A percentile compares a stretch with the other conserved stretches of the same genome.
phyloP scores from a whole-genome alignment of 2,797 vertebrate species.

The Gymnothorax javanicus region DNA sequence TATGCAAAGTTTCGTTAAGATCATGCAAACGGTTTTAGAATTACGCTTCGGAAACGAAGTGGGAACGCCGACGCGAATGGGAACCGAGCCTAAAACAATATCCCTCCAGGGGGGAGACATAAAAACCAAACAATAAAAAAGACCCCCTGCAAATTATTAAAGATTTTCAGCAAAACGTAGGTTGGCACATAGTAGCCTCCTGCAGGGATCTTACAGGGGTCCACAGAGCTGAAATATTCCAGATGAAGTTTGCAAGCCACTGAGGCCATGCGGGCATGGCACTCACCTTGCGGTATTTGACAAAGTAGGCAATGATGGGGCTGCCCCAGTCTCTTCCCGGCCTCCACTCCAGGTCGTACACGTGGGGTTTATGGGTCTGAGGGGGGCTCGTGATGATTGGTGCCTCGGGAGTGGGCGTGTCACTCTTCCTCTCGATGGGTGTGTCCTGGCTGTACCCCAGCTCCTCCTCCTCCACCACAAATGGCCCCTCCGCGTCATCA shows the following conservation, averaged over 20 bases:
- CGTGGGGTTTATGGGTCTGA: conserved; percentile 85
- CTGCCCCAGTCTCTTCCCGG: conserved; percentile 83
- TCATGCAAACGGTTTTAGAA: too few species aligned
- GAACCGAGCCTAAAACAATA: too few species aligned
- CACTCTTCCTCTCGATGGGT: conserved; percentile 54
- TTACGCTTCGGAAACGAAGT: too few species aligned
- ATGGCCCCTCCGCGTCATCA: conserved; percentile 64
- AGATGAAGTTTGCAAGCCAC: neutral
- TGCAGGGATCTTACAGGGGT: too few species aligned
- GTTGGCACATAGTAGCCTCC: too few species aligned
- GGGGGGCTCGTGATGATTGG: conserved; percentile 95
- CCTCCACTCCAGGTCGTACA: conserved; percentile 88
- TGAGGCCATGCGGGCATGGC: neutral
- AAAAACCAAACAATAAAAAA: too few species aligned
- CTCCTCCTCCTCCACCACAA: conserved; percentile 49
- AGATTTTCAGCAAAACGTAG: too few species aligned
- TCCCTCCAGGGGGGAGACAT: too few species aligned
- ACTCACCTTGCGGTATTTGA: conserved; percentile 93
- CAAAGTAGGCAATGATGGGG: conserved; percentile 91
- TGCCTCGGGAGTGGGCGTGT: conserved; percentile 79
- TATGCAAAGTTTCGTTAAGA: too few species aligned
- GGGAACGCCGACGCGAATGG: too few species aligned
- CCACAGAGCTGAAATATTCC: neutral
- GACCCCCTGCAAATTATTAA: neutral
- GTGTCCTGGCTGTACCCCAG: conserved; percentile 28